Conservation (phyloP, 1,140 invertebrate genomes). For the Tetramorium simillimum region DNA sequence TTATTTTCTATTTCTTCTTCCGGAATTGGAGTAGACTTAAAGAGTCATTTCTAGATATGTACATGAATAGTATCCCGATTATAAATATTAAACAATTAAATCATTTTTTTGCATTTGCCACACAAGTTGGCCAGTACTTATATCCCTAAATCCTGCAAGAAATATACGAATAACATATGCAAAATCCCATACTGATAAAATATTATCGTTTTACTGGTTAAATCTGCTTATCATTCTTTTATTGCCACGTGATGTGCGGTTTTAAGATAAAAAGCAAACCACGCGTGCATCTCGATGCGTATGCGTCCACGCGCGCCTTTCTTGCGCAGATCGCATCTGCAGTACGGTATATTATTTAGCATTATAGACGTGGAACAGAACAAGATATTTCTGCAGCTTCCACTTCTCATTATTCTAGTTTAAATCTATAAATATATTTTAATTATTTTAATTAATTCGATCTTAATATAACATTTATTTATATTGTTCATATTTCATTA, state of each 20-base stretch:
- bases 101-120: neutral
- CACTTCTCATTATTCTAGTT: neutral
- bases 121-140: neutral
- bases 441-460: neutral
- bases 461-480: neutral
- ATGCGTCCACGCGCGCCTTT: constrained; percentile 11
- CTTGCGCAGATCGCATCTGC: constrained; percentile 43
- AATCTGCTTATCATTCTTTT: neutral
- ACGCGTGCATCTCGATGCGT: neutral
- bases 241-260: neutral
- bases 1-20: neutral
- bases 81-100: neutral
- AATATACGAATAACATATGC: neutral
- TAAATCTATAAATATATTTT: neutral
- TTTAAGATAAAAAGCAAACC: constrained; percentile 34
- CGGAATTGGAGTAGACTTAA: neutral
- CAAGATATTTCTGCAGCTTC: neutral
- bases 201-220: neutral
- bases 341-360: constrained; percentile 50
- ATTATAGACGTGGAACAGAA: neutral
- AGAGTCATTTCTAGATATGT: neutral
- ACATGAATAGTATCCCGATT: neutral
- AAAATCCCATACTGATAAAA: neutral
- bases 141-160: neutral
- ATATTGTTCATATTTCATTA: neutral